A percentile compares a stretch with the other conserved stretches of the same genome.
Evolutionary conservation across 2,888 invertebrate species (phyloP).

Genomic region (Polyploca ridens): DNA sequence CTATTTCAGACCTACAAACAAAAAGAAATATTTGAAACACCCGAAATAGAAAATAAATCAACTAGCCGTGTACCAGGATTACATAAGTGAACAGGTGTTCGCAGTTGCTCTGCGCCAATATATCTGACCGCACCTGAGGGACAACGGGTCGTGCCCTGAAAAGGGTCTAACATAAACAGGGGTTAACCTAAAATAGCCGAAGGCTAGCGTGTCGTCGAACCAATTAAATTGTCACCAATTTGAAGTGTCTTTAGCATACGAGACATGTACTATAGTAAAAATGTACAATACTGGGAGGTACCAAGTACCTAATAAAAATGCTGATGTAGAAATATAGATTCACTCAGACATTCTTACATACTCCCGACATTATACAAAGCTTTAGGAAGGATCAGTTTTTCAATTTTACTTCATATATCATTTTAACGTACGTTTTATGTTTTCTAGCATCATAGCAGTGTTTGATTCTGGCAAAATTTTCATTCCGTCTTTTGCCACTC

Average conservation of each 20-base stretch:
- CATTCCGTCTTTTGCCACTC: too few species aligned
- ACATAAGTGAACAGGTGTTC: constrained; percentile 16
- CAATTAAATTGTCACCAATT: constrained; percentile 40
- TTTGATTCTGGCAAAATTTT: background rate
- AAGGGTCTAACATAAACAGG: constrained; percentile 29
- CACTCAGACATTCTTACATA: too few species aligned
- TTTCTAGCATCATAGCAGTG: too few species aligned
- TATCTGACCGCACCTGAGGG: constrained; percentile 15
- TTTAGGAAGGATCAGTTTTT: too few species aligned
- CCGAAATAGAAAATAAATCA: constrained; percentile 9
- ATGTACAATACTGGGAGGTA: too few species aligned
- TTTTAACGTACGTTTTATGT: too few species aligned
- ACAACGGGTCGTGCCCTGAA: constrained; percentile 12
- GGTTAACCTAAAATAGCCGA: constrained; percentile 35
- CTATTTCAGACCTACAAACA: background rate
- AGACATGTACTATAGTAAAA: too few species aligned
- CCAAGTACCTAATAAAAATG: too few species aligned
- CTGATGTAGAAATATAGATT: too few species aligned
- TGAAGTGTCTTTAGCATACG: background rate
- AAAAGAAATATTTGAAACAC: background rate
- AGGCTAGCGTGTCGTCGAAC: constrained; percentile 41
- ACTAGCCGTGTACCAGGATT: constrained; percentile 12
- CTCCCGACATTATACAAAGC: too few species aligned
- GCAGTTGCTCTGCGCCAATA: constrained; percentile 12
- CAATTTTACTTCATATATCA: too few species aligned